Evolutionary conservation across 2,113 vertebrate genomes (phyloP), one percentile per base, ranked within the genome.

Genomic region (Myxocyprinus asiaticus): DNA sequence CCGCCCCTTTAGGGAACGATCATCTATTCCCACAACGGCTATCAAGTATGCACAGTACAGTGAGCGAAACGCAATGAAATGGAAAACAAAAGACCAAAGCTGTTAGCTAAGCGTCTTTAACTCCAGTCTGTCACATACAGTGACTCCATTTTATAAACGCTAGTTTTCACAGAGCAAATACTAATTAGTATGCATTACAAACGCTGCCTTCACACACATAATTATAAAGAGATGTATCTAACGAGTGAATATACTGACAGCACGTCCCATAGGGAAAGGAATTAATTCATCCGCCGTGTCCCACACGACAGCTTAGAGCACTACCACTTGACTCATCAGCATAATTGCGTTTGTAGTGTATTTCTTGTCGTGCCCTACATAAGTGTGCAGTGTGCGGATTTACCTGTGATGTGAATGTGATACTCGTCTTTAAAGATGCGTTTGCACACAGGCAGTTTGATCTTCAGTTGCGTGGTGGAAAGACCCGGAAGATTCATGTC

Each of bases 401-500:
- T 92, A 99, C 98, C 98, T 92, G 98, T 99, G 90, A 99, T 98
- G 78, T 98, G 97, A 87, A 99, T 96, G 84, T 92, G 96, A 86
- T 99, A 98, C 77, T 99, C 97, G 48, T 99, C 96, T 88, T 98
- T 99, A 78, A 99, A 95, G 82, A 99, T 90, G 56, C 93, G 88
- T 87, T 95, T 95, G 90, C 96, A 98, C 86, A 96, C 93, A 70
- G 97, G 97, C 51, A 99, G 91, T 91, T 93, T 95, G 88, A 99
- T 93, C 82, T 96, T 96, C 85, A 99, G 94, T 42, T 98, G 96
- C 10, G 96, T 93, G 7, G 95, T 98, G 51, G 96, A 94, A 85
- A 99, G 90, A 5, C 98, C 98, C 4, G 98, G 98, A 61, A 99
- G 94, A 87, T 99, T 99, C 84, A 99, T 94, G 85, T 98, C 97